Evolutionary conservation across 2,888 invertebrate genomes (phyloP).

Genomic region (Dryadula phaetusa): DNA sequence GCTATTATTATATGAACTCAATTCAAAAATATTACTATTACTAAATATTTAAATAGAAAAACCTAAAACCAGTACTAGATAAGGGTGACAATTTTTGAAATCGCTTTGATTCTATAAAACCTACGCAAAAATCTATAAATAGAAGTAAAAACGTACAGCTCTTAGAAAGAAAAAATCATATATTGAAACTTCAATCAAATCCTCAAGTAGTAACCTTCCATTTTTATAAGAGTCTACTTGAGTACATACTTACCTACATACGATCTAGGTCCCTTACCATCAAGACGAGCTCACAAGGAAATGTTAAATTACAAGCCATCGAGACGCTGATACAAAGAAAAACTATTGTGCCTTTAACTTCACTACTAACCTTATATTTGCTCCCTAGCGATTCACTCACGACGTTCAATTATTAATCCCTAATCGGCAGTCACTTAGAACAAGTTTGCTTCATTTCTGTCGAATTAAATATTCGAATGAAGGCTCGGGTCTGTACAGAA

Average conservation of each 20-base stretch:
- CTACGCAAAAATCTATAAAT: not conserved
- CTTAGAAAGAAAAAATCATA: not conserved
- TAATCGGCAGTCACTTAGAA: slow-evolving; percentile 67
- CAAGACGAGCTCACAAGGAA: slow-evolving; percentile 38
- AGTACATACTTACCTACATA: slow-evolving; percentile 47
- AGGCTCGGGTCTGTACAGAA: slow-evolving; percentile 64
- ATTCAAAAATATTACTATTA: not conserved
- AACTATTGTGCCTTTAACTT: slow-evolving; percentile 20
- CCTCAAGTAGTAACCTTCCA: slow-evolving; percentile 30
- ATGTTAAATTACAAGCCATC: slow-evolving; percentile 32
- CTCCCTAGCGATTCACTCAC: slow-evolving; percentile 41
- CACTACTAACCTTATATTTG: slow-evolving; percentile 48
- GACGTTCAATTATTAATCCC: slow-evolving; percentile 43
- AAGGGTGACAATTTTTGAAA: not conserved
- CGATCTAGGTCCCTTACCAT: slow-evolving; percentile 36
- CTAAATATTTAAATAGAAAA: not conserved
- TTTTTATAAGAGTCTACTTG: slow-evolving; percentile 37
- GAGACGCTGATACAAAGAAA: slow-evolving; percentile 20
- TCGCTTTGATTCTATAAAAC: not conserved
- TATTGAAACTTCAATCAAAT: slow-evolving; percentile 29
- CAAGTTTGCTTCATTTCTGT: slow-evolving; percentile 79
- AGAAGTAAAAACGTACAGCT: not conserved
- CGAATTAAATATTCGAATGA: slow-evolving; percentile 72
- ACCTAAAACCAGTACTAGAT: not conserved
- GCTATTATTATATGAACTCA: not conserved